phyloP scores from a whole-genome alignment of 1,140 invertebrate species.

The Pseudomyrmex concolor region DNA sequence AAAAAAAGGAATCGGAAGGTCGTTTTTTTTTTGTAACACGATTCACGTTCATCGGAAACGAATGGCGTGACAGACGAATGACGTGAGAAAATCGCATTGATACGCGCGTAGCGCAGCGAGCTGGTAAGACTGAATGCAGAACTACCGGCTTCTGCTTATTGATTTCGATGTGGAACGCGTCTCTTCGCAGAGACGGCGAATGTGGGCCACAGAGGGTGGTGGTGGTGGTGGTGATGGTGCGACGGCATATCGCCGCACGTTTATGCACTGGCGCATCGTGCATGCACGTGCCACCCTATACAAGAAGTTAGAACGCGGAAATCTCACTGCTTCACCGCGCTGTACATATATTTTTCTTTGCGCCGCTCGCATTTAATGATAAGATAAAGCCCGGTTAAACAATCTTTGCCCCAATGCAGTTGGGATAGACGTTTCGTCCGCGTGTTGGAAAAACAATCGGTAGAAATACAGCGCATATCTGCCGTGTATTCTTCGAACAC shows the following conservation, averaged over 20 bases:
- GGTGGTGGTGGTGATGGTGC: too few species aligned
- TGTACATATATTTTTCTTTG: too few species aligned
- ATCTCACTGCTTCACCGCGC: too few species aligned
- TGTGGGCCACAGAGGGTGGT: constrained; percentile 76
- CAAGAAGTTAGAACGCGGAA: background rate
- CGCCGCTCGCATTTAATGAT: background rate
- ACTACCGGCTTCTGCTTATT: constrained; percentile 82
- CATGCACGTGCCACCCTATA: constrained; percentile 32
- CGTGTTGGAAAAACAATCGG: too few species aligned
- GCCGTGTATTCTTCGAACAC: background rate
- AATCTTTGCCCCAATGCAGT: background rate
- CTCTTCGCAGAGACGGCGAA: constrained; percentile 65
- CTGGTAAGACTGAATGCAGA: constrained; percentile 71
- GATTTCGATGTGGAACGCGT: constrained; percentile 78
- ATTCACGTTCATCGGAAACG: background rate
- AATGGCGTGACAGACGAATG: background rate
- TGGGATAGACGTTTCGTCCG: background rate
- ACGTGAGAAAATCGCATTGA: constrained; percentile 1
- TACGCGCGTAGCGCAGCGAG: constrained; percentile 4
- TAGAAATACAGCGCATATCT: too few species aligned
- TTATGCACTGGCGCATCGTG: constrained; percentile 43
- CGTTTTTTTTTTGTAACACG: too few species aligned
- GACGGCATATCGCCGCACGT: constrained; percentile 60
- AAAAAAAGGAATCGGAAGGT: too few species aligned
- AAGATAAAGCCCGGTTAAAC: constrained; percentile 4